A percentile compares a stretch with the other conserved stretches of the same genome.
Conservation (phyloP, 2,888 invertebrate species). For the Phytoseiulus persimilis region DNA sequence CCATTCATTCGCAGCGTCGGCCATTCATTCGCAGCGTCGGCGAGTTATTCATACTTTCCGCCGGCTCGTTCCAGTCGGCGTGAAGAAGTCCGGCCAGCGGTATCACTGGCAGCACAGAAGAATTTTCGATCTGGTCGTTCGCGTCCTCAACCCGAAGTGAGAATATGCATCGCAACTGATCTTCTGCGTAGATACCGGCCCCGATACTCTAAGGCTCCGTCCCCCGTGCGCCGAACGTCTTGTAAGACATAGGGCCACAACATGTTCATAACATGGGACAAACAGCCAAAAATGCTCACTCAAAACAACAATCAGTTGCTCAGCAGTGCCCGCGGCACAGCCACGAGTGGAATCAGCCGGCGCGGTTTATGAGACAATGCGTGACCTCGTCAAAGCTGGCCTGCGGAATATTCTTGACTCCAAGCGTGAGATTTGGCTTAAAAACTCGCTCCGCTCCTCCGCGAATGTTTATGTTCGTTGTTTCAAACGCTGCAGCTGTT, state of each 20-base stretch:
- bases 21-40: not conserved
- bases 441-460: not conserved
- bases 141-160: not conserved
- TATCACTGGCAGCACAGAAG: not conserved
- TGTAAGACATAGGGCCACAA: no score
- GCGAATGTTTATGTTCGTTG: not conserved
- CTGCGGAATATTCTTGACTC: not conserved
- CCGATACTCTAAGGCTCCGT: no score
- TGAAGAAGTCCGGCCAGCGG: not conserved
- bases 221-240: no score
- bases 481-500: not conserved
- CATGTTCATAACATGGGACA: not conserved
- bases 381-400: not conserved
- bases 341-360: not conserved
- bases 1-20: not conserved
- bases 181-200: not conserved
- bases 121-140: not conserved
- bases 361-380: not conserved
- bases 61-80: not conserved
- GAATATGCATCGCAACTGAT: not conserved
- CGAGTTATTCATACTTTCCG: not conserved
- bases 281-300: not conserved
- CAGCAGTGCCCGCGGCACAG: not conserved
- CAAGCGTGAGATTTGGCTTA: not conserved
- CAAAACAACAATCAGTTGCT: not conserved